Evolutionary conservation across 2,797 vertebrate genomes (phyloP).

Genomic region (Anguilla anguilla): DNA sequence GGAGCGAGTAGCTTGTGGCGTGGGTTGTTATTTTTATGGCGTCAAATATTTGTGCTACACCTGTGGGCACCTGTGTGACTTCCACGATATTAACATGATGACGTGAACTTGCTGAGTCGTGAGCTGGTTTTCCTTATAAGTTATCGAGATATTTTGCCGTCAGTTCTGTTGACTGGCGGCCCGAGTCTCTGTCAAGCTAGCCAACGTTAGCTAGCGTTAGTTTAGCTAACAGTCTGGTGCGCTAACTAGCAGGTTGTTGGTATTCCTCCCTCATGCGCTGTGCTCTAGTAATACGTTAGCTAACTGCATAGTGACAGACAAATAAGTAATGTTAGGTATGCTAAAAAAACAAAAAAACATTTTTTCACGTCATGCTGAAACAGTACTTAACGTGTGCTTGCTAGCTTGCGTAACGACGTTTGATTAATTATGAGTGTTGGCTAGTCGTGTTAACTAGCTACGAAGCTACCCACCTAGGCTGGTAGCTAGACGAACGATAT

Average conservation of each 20-base stretch:
- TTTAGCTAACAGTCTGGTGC: too few relatives aligned
- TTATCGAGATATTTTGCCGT: neutral
- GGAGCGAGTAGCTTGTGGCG: conserved; percentile 36
- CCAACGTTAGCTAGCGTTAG: neutral
- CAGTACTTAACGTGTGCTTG: neutral
- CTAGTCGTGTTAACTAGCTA: neutral
- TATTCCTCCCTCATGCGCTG: neutral
- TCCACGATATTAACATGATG: neutral
- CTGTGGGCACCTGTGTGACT: neutral
- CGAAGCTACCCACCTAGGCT: neutral
- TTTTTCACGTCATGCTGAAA: neutral
- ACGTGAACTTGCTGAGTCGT: neutral
- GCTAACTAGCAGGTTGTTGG: neutral
- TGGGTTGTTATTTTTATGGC: conserved; percentile 41
- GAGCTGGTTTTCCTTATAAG: neutral
- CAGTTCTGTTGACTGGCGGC: neutral
- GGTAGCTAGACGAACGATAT: neutral
- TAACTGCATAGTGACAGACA: neutral
- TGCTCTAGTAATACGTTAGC: neutral
- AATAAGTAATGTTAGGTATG: neutral
- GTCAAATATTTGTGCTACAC: neutral
- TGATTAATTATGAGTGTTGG: neutral
- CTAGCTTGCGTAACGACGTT: neutral
- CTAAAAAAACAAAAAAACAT: neutral
- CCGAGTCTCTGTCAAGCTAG: neutral